Evolutionary conservation across 2,797 vertebrate species (phyloP).

Genomic region (Falco cherrug): DNA sequence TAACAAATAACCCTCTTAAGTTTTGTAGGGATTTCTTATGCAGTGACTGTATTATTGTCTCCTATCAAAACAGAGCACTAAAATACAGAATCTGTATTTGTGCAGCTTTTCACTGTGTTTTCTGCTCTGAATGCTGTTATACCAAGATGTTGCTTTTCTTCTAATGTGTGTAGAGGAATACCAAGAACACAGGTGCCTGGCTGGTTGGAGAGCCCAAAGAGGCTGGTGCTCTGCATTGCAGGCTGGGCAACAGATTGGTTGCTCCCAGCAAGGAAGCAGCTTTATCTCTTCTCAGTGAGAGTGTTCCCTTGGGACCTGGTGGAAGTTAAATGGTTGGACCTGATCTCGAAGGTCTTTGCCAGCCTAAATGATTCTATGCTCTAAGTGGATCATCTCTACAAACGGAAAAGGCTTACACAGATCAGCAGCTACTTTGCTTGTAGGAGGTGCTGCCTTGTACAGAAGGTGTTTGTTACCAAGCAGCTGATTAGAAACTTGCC

Average conservation of each 20-base stretch:
- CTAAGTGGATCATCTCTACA: neutral
- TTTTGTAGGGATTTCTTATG: neutral
- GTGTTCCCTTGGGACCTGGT: neutral
- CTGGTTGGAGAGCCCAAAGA: neutral
- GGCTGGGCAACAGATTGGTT: neutral
- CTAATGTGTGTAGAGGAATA: neutral
- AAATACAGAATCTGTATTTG: neutral
- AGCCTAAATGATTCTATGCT: too few species aligned
- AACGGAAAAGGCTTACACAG: neutral
- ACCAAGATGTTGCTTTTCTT: neutral
- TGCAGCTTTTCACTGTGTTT: neutral
- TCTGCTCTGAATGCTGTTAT: neutral
- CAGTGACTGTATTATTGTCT: neutral
- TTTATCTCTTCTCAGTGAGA: neutral
- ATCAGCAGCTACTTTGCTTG: neutral
- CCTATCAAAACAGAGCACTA: neutral
- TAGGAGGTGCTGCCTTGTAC: neutral
- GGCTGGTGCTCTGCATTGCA: neutral
- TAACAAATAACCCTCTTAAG: neutral
- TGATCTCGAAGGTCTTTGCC: too few species aligned
- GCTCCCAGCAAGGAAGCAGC: neutral
- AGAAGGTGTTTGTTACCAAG: neutral
- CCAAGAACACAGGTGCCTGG: neutral
- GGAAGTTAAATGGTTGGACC: neutral
- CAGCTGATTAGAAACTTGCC: neutral